Evolutionary conservation across 2,888 invertebrate genomes (phyloP), one percentile per base, ranked within the genome.

Genomic region (Julus scandinavius): DNA sequence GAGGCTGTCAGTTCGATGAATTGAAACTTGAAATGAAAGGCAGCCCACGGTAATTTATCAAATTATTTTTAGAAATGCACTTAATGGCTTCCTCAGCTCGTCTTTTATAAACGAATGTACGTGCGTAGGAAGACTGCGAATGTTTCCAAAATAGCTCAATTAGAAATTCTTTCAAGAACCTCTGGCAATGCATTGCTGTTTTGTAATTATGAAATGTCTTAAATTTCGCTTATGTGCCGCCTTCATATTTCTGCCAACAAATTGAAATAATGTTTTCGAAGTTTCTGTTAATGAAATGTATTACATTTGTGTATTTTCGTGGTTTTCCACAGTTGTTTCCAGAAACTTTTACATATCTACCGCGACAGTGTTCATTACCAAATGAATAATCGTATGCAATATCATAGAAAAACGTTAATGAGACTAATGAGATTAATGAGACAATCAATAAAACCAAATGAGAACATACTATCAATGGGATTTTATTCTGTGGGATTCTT

Each of bases 51-150:
- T 58, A 58, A 58, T 13, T 58, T 58, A 58, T 58, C 58, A n/a
- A 58, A n/a, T 58, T 58, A 58, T 58, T 58, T 58, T 58, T 58
- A 58, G 58, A 58, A 58, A 58, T 58, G 58, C 58, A 58, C n/a
- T 58, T 58, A 4, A 58, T n/a, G 58, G 58, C n/a, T 58, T 58
- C 58, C 13, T 17, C n/a, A 17, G 13, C 58, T 9, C 54, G 54
- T 54, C 54, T 29, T 29, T 29, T 29, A 29, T 29, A 29, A 29
- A 29, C 29, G 29, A 29, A 29, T 29, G 29, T 29, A 29, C 29
- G 29, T 29, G 29, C 29, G 54, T 58, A 5, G n/a, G 17, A 58
- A 58, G 58, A 58, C 17, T 3, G 29, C 29, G 58, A 54, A 54
- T n/a, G 58, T 58, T 58, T 17, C 29, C 13, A 58, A 58, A 58